Base-by-base conservation (phyloP, 2,888 invertebrate species). In the Pseudanteris insignis region DNA sequence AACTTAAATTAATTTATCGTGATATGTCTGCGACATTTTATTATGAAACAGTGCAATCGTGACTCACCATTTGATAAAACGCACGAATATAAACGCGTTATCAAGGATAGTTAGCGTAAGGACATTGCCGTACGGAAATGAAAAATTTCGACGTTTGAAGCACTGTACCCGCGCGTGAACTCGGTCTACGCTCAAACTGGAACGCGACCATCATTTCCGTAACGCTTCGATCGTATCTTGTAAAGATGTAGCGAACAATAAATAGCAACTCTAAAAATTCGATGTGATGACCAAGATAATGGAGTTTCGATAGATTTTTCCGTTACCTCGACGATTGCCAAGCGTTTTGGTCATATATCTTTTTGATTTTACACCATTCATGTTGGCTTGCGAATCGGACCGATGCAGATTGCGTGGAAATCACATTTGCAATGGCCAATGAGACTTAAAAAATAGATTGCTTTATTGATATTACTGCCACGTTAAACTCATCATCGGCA, bases 211-310 rank as follows among this genome's bases (percentile, higher is more conserved):
- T 60, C 47, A 60, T 60, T 54, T 60, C 60, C 60, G 47, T 9
- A 36, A 15, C 12, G 38, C 25, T 53, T 54, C 60, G 53, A 54
- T 48, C 38, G 43, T 14, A n/a, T 37, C 41, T 46, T 40, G 59
- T 36, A 59, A 46, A 38, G 51, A 51, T 51, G 18, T 24, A 40
- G 26, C 51, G 40, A 59, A 59, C 59, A 46, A 59, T 46, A 59
- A 59, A 59, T 54, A 38, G 43, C 25, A 43, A 48, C 43, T 60
- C 24, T 60, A 53, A 60, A 53, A 59, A 59, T 36, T 41, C 47
- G 41, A 47, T 18, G 30, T 41, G 53, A 53, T 43, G 43, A 37
- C 53, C 43, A 40, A 53, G 48, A 60, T 60, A 60, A 54, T 60
- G 40, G 47, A 60, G 47, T 47, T 60, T 53, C 41, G 37, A 53